Evolutionary conservation across 2,888 invertebrate species (phyloP).

Genomic region (Eledone cirrhosa): DNA sequence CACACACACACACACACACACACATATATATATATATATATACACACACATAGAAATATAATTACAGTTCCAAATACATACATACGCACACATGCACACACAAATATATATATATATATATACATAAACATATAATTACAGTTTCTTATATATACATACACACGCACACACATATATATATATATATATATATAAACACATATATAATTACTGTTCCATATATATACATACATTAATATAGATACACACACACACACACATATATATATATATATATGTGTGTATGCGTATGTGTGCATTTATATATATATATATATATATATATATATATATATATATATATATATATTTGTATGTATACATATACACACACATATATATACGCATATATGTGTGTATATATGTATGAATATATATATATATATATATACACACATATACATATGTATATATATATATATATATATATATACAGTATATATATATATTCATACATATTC

Average conservation of each 20-base stretch:
- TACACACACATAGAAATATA: background rate
- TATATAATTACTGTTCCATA: background rate
- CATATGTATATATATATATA: background rate
- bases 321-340: slow-evolving; percentile 1
- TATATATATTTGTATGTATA: background rate
- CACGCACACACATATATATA: background rate
- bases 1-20: background rate
- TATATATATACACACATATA: background rate
- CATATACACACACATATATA: background rate
- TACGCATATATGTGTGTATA: background rate
- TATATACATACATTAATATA: background rate
- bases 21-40: background rate
- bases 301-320: background rate
- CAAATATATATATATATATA: background rate
- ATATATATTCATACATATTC: background rate
- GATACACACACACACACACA: background rate
- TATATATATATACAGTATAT: too few relatives aligned
- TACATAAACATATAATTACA: background rate
- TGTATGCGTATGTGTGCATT: background rate
- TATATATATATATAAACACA: background rate
- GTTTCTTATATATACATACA: background rate
- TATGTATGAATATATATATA: background rate
- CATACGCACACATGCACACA: background rate
- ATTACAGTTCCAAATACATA: background rate
- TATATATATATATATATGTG: background rate